Evolutionary conservation across 2,113 vertebrate genomes (phyloP).

Genomic region (Macroglossus sobrinus): DNA sequence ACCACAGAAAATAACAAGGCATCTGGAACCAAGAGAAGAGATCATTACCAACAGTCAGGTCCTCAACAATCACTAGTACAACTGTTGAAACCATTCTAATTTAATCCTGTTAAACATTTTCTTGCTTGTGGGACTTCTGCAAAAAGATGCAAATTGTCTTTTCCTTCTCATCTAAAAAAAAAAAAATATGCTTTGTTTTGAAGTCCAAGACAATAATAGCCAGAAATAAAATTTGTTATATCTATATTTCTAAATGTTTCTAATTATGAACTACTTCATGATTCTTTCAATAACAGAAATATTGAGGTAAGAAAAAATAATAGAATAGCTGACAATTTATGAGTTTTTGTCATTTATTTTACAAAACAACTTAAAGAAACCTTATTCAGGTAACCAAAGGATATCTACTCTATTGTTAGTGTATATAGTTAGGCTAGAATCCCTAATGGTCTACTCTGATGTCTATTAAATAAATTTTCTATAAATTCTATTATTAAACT

Average conservation of each 20-base stretch:
- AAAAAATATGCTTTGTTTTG: neutral
- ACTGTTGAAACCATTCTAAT: constrained; percentile 56
- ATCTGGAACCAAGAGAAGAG: neutral
- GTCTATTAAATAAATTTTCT: neutral
- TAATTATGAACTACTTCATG: neutral
- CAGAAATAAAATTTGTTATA: neutral
- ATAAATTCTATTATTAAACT: constrained; percentile 29
- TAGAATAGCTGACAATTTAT: neutral
- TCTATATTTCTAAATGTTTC: neutral
- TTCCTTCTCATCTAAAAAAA: neutral
- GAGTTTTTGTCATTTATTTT: neutral
- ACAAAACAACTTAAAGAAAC: neutral
- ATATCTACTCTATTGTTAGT: neutral
- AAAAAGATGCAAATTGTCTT: neutral
- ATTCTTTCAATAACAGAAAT: neutral
- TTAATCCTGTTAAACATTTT: constrained; percentile 60
- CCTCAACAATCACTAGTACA: constrained; percentile 22
- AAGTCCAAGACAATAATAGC: neutral
- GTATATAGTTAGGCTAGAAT: neutral
- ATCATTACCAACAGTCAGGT: neutral
- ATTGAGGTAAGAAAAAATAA: neutral
- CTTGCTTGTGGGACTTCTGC: neutral
- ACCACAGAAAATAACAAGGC: neutral
- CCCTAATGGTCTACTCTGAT: neutral
- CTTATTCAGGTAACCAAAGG: neutral